Base-by-base conservation (phyloP, 1,140 invertebrate species). In the Halotydeus destructor region DNA sequence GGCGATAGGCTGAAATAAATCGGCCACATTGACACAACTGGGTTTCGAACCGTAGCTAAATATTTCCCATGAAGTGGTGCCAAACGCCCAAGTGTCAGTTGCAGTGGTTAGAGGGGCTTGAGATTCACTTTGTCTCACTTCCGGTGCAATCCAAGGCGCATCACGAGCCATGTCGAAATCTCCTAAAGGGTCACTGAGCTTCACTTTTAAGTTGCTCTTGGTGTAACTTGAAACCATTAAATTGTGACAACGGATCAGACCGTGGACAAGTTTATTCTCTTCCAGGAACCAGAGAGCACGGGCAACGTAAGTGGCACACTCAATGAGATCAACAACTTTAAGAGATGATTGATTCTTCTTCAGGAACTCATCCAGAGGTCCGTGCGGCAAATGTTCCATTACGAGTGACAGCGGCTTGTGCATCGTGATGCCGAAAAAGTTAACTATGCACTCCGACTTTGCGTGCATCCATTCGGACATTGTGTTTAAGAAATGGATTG, bases 61-160 rank as follows among this genome's bases (percentile, higher is more conserved):
- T 46, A 89, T 78, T 60, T 88, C 76, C 77, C 81, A 86, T 8
- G 85, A 53, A 9, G 81, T 85, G 14, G 83, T 88, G 2, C 76
- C 79, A 51, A 81, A 73, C 12, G 82, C 78, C 80, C 81, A 89
- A 18, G 85, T 69, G 54, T 89, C 82, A 22, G 76, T 74, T 21
- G 68, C 66, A 61, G 33, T 70, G 74, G 21, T 60, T 33, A 64
- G 60, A 67, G 49, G 72, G 64, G 57, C 78, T 11, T 25, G 9
- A 5, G n/a, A 14, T 4, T 33, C 19, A 37, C 11, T 32, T 4
- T 12, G 11, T 22, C 21, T 24, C 8, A 49, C 33, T 41, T 52
- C 50, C 3, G 48, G 41, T n/a, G 46, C 32, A 6, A 50, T 22
- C 47, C 47, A 50, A 22, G 36, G 25, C 31, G 22, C 14, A 33